Base-by-base conservation (phyloP, 2,888 invertebrate genomes). In the Ormyrus nitidulus region DNA sequence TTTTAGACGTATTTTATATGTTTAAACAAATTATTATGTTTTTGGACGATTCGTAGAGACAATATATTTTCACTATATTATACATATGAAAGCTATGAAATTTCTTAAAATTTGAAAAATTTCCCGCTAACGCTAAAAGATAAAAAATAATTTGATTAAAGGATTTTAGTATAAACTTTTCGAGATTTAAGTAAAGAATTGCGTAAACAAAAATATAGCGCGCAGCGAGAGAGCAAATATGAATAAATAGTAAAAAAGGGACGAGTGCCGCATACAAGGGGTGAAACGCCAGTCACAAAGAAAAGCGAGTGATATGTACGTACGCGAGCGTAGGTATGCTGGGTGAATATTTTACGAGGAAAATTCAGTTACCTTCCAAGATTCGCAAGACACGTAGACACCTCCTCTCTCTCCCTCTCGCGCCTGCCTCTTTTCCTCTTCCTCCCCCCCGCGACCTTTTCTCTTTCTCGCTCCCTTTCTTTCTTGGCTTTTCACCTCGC, bases 321-420 rank as follows among this genome's bases (percentile, higher is more conserved):
- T 77, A 79, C 53, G 77, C 59, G 61, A 13, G 64, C 85, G 86
- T 84, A 86, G 85, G 86, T 87, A 88, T 88, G 88, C 87, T 85
- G 86, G 86, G 87, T 88, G 88, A 88, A 88, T 88, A 88, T 88
- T 88, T 88, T 87, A 88, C 85, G 86, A 88, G 88, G 87, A 86
- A 88, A 88, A 88, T 88, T 88, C 87, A 88, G 88, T 88, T 88
- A 88, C 86, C 86, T 84, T 84, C 86, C 84, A 88, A 86, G 88
- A 88, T 88, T 88, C 87, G 86, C 86, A 85, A 87, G 87, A 88
- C 88, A 88, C 88, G 88, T 88, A 88, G 86, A 72, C 75, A 69
- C 59, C 9, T 34, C 54, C 59, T 34, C 44, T 13, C 83, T 75
- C 83, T 77, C 13, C 73, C 85, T 84, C 83, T 4, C 34, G 82